Conservation (phyloP, 2,888 invertebrate species). For the Halictus ligatus region DNA sequence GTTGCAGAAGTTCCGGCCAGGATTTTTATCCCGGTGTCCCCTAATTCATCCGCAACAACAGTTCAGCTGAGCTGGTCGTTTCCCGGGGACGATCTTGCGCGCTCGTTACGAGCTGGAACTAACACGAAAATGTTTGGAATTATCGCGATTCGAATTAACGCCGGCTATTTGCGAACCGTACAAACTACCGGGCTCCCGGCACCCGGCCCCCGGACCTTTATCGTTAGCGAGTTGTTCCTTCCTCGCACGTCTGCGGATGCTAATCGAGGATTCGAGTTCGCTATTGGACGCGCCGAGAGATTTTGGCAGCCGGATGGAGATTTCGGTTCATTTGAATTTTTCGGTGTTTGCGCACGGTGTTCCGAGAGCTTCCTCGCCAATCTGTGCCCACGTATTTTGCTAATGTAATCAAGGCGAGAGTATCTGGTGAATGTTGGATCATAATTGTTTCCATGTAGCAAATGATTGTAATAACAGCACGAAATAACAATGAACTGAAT, state of each 20-base stretch:
- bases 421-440: not conserved
- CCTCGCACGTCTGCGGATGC: not conserved
- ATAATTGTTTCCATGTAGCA: not conserved
- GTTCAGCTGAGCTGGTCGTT: conserved; percentile 28
- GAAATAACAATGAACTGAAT: not conserved
- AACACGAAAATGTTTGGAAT: conserved; percentile 28
- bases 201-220: not conserved
- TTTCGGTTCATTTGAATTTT: not conserved
- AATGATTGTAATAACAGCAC: not conserved
- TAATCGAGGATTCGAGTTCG: conserved; percentile 7
- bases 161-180: conserved; percentile 1
- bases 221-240: conserved; percentile 20
- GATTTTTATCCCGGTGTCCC: not conserved
- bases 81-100: not conserved
- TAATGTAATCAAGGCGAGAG: not conserved
- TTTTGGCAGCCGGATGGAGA: not conserved
- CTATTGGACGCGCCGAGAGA: not conserved
- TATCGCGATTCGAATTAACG: conserved; percentile 27
- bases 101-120: conserved; percentile 21
- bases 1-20: not conserved
- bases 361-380: not conserved
- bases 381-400: not conserved
- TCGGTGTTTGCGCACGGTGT: not conserved
- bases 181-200: not conserved
- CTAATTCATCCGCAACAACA: conserved; percentile 34